A percentile compares a stretch with the other conserved stretches of the same genome.
Evolutionary conservation across 2,113 vertebrate species (phyloP).

Genomic region (Lichenostomus cassidix): DNA sequence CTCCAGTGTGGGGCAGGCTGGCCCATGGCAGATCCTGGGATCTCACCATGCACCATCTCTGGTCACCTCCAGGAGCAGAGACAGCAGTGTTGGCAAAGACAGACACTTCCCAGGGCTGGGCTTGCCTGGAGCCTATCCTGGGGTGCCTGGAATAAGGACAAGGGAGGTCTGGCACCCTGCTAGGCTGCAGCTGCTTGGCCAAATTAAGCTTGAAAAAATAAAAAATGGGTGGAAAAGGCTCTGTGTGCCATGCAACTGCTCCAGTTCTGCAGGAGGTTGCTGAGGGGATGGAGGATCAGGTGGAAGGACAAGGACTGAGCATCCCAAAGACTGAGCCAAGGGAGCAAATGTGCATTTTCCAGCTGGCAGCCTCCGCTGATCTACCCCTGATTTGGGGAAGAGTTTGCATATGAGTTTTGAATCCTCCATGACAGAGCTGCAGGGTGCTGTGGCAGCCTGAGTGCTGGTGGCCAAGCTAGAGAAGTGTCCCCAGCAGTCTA

Average conservation of each 20-base stretch:
- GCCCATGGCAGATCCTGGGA: neutral
- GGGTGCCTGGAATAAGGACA: neutral
- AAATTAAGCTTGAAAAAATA: neutral
- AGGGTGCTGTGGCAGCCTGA: neutral
- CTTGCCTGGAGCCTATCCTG: neutral
- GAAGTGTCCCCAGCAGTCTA: neutral
- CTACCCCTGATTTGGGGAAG: neutral
- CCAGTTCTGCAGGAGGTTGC: neutral
- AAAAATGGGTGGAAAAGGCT: neutral
- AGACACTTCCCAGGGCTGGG: accelerated
- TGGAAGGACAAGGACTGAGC: neutral
- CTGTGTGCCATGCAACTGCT: neutral
- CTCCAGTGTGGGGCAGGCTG: neutral
- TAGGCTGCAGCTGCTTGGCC: neutral
- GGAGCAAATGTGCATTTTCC: neutral
- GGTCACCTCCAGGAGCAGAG: neutral
- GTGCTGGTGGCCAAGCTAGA: neutral
- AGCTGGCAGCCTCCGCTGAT: neutral
- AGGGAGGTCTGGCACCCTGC: accelerated
- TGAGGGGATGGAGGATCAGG: neutral
- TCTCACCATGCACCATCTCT: accelerated
- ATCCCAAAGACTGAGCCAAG: neutral
- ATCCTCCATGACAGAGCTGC: neutral
- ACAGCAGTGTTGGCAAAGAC: accelerated
- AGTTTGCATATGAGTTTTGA: neutral